These are phyloP conservation scores for Seriola quinqueradiata DNA, from an alignment of 2,113 vertebrate genomes.

Conservation along the genomic window DNA sequence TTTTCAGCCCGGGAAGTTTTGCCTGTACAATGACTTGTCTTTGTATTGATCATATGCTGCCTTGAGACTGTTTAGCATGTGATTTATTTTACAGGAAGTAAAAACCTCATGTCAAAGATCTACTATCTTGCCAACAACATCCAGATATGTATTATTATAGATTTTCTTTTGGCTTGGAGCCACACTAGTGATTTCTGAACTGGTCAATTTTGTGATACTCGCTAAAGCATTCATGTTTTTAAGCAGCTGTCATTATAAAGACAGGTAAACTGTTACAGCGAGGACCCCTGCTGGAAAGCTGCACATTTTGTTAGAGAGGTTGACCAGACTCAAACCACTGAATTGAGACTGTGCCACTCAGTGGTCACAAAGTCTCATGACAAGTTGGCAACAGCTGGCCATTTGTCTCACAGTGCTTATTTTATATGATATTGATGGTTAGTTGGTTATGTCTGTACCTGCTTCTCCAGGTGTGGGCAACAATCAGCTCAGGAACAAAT, in stretches of 20 bases:
- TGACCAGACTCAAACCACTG: neutral
- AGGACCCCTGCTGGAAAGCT: slow-evolving; percentile 52
- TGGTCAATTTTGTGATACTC: neutral
- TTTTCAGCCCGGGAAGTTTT: neutral
- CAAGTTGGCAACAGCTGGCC: neutral
- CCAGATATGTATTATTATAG: neutral
- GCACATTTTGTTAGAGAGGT: neutral
- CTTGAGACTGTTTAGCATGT: neutral
- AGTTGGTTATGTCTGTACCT: slow-evolving; percentile 35
- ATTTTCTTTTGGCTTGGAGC: neutral
- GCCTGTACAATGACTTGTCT: neutral
- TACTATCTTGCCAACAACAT: neutral
- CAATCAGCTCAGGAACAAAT: neutral
- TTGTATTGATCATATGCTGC: neutral
- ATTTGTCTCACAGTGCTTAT: neutral
- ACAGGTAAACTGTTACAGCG: neutral
- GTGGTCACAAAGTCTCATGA: slow-evolving; percentile 54
- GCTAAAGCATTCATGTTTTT: neutral
- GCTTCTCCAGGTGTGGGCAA: slow-evolving; percentile 41
- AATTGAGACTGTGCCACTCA: slow-evolving; percentile 34
- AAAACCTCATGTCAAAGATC: neutral
- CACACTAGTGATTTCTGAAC: neutral
- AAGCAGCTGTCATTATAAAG: neutral
- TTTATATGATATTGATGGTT: neutral
- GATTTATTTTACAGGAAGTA: neutral